Evolutionary conservation across 2,797 vertebrate genomes (phyloP).

Genomic region (Alectoris magna): DNA sequence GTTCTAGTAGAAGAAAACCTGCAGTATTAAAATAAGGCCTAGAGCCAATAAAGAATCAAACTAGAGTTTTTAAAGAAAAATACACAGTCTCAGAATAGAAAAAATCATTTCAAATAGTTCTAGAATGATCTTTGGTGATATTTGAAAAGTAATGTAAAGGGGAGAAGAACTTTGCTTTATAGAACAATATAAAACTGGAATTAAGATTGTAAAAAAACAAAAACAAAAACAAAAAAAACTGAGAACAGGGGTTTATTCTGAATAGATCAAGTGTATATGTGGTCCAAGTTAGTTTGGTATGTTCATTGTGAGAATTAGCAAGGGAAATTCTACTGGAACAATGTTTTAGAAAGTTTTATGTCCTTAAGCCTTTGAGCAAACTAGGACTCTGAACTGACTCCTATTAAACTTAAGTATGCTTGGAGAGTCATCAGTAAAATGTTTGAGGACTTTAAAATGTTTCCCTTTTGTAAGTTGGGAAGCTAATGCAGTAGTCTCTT

Average conservation of each 20-base stretch:
- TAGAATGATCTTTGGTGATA: neutral
- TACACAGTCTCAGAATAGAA: neutral
- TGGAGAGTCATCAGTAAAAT: neutral
- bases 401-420: neutral
- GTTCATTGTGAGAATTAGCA: neutral
- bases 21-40: neutral
- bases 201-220: neutral
- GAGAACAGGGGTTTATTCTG: neutral
- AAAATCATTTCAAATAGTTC: neutral
- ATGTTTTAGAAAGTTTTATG: neutral
- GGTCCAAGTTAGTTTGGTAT: neutral
- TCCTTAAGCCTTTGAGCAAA: neutral
- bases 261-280: neutral
- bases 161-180: neutral
- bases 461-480: neutral
- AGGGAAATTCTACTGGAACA: neutral
- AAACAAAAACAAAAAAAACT: neutral
- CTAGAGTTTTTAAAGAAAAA: neutral
- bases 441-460: neutral
- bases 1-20: neutral
- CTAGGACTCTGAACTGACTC: neutral
- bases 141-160: neutral
- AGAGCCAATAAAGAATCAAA: neutral
- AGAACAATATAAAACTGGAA: neutral
- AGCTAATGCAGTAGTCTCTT: neutral